Evolutionary conservation across 2,888 invertebrate species (phyloP), one percentile per base, ranked within the genome.

Genomic region (Troides aeacus): DNA sequence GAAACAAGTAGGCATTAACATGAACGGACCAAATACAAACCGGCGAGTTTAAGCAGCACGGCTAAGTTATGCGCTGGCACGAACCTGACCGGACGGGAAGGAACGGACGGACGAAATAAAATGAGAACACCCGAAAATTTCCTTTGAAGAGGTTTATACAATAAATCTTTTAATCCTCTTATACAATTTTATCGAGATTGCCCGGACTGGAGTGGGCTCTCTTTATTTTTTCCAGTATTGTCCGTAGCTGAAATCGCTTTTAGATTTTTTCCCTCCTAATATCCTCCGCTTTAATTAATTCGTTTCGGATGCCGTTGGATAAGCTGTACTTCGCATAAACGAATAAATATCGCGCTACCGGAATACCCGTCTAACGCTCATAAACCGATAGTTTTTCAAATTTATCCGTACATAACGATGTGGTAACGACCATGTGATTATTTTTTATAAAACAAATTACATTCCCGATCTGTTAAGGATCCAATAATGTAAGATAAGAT

Each of bases 141-240:
- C 85, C 89, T 87, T 85, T 85, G 82, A 86, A 83, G 82, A 84
- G 86, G 87, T 89, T 89, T 85, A 84, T 85, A 85, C 85, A 82
- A 87, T 89, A 89, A 91, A 90, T 90, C 89, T 86, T 88, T 86
- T 92, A 90, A 91, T 90, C 90, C 86, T 87, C 88, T 89, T 88
- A 89, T 84, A 88, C 86, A 88, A 89, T 90, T 90, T 88, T 88
- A 89, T 89, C 87, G 86, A 85, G 89, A 89, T 89, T 86, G 87
- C 81, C 82, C 79, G 81, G 76, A 81, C 81, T 77, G 78, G 77
- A 76, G 75, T 75, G 62, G 56, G 72, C 71, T 72, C 76, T 72
- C 74, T 77, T 78, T 78, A 76, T 77, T 79, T 77, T 75, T 75
- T 71, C 73, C 50, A 24, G 59, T 60, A 60, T 62, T 62, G 61